A percentile compares a stretch with the other conserved stretches of the same genome.
Conservation (phyloP, 2,113 vertebrate species). For the Xerus inauris region DNA sequence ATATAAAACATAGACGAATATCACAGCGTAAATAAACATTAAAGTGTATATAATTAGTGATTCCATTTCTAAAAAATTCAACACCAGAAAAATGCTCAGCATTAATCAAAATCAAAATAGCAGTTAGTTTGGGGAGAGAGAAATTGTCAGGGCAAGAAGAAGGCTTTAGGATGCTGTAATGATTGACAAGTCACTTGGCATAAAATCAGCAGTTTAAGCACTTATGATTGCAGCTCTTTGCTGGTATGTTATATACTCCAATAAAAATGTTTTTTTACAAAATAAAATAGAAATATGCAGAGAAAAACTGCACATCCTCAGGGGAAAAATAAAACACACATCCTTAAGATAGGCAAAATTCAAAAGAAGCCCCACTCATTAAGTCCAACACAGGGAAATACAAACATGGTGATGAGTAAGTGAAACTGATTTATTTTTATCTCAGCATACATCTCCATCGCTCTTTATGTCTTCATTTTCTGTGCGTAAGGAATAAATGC, state of each 20-base stretch:
- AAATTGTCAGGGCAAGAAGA: neutral
- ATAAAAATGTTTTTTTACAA: constrained; percentile 56
- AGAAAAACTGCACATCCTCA: neutral
- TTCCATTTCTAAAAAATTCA: constrained; percentile 6
- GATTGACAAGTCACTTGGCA: neutral
- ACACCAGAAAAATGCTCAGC: neutral
- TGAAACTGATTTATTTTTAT: constrained; percentile 61
- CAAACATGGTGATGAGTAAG: constrained; percentile 15
- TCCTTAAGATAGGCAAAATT: constrained; percentile 34
- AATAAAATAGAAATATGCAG: constrained; percentile 53
- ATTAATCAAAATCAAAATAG: constrained; percentile 20
- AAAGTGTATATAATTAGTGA: neutral
- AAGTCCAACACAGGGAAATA: neutral
- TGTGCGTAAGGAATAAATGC: constrained; percentile 41
- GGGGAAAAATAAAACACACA: constrained; percentile 17
- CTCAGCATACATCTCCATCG: neutral
- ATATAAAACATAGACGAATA: neutral
- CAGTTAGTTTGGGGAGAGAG: neutral
- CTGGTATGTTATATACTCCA: neutral
- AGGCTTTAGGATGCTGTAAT: neutral
- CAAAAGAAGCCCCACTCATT: neutral
- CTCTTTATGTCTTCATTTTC: constrained; percentile 33
- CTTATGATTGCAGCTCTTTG: constrained; percentile 26
- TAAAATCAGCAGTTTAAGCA: neutral
- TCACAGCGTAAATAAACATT: neutral